phyloP scores from a whole-genome alignment of 2,113 vertebrate genomes.

The Meles meles region DNA sequence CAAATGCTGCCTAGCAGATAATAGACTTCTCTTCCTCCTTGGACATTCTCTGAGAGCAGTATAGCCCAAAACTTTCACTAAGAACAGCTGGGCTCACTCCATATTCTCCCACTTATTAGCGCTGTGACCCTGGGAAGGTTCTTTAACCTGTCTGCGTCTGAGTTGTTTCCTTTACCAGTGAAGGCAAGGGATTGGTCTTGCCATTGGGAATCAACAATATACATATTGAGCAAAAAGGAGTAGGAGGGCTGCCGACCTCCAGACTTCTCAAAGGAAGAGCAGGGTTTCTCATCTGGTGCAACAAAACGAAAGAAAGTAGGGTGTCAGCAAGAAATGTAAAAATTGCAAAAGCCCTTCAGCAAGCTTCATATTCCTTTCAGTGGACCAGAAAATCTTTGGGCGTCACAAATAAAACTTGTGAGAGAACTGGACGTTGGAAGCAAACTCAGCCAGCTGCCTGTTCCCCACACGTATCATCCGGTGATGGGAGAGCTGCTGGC shows the following conservation, averaged over 20 bases:
- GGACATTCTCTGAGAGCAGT: not conserved
- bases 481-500: not conserved
- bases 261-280: not conserved
- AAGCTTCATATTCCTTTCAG: not conserved
- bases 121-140: not conserved
- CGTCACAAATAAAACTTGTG: conserved; percentile 2
- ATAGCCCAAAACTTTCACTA: not conserved
- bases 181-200: not conserved
- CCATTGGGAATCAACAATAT: not conserved
- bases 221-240: not conserved
- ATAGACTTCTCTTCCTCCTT: not conserved
- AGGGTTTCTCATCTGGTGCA: not conserved
- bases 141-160: not conserved
- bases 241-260: not conserved
- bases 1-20: not conserved
- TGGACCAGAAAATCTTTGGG: not conserved
- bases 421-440: not conserved
- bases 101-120: not conserved
- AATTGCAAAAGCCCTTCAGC: not conserved
- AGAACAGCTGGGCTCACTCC: not conserved
- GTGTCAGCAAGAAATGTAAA: not conserved
- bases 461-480: not conserved
- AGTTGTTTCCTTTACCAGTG: not conserved
- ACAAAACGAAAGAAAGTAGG: not conserved
- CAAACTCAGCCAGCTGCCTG: not conserved